A percentile compares a stretch with the other conserved stretches of the same genome.
Evolutionary conservation across 1,140 invertebrate species (phyloP).

Genomic region (Drosophila micromelanica): DNA sequence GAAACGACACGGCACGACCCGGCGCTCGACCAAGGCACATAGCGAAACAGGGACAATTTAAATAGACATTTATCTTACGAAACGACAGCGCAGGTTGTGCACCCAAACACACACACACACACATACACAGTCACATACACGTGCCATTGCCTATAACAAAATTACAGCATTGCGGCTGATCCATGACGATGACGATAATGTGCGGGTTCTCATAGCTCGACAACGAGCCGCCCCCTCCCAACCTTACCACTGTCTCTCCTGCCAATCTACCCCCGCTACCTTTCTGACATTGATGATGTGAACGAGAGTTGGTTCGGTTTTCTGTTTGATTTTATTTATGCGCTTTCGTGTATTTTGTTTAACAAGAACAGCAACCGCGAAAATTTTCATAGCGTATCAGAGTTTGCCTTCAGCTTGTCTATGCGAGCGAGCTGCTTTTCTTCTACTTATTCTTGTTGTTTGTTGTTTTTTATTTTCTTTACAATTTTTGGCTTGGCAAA

Average conservation of each 20-base stretch:
- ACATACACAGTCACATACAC: constrained; percentile 39
- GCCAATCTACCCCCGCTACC: constrained; percentile 15
- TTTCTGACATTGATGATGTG: constrained; percentile 62
- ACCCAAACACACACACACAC: constrained; percentile 41
- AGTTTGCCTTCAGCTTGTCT: constrained; percentile 35
- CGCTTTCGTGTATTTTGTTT: constrained; percentile 60
- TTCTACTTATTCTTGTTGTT: constrained; percentile 26
- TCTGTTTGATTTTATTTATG: constrained; percentile 79
- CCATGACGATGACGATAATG: constrained; percentile 75
- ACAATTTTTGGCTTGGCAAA: constrained; percentile 76
- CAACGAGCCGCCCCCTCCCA: constrained; percentile 9
- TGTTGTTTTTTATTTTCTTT: constrained; percentile 76
- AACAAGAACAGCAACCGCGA: constrained; percentile 56
- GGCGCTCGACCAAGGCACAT: constrained; percentile 43
- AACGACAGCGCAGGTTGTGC: constrained; percentile 65
- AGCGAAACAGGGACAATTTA: constrained; percentile 76
- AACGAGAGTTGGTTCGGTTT: constrained; percentile 48
- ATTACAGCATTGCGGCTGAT: constrained; percentile 76
- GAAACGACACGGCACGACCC: constrained; percentile 3
- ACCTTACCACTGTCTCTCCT: not conserved
- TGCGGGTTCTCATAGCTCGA: constrained; percentile 42
- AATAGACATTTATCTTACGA: constrained; percentile 81
- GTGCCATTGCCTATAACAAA: constrained; percentile 67
- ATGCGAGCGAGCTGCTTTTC: constrained; percentile 10
- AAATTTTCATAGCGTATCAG: constrained; percentile 35